These are phyloP conservation scores for Botrylloides violaceus DNA, from an alignment of 23 tunicate genomes.

Conservation along the genomic window DNA sequence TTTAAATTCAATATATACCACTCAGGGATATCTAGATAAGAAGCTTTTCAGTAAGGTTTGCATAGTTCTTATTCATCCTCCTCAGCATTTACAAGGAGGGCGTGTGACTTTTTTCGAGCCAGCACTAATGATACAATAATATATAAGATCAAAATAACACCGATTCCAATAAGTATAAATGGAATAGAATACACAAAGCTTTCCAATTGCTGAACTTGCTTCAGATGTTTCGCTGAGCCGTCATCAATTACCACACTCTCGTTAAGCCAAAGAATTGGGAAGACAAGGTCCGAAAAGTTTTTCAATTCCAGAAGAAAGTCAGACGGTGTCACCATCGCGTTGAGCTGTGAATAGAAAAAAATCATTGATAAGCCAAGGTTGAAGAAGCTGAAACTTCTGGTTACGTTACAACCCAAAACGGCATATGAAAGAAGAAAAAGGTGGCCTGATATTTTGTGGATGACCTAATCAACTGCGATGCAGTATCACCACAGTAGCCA, in stretches of 20 bases:
- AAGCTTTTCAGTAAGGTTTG: too few species aligned
- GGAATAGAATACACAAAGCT: constrained; percentile 5
- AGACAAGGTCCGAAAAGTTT: not conserved
- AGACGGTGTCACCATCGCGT: not conserved
- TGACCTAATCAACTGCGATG: too few species aligned
- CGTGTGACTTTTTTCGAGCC: not conserved
- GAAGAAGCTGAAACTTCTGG: too few species aligned
- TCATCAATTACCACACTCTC: constrained; percentile 8
- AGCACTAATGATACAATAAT: not conserved
- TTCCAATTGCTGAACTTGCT: not conserved
- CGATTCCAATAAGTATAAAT: constrained; percentile 1
- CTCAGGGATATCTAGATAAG: too few species aligned
- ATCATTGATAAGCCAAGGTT: too few species aligned
- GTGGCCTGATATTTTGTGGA: too few species aligned
- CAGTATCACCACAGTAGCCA: too few species aligned
- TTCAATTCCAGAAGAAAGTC: not conserved
- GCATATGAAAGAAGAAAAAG: too few species aligned
- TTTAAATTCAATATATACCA: too few species aligned
- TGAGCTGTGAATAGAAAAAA: constrained; percentile 16
- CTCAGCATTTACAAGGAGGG: constrained; percentile 9
- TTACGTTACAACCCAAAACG: too few species aligned
- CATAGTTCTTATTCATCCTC: not conserved
- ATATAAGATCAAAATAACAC: not conserved
- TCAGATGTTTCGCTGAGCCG: constrained; percentile 13
- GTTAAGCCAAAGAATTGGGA: constrained; percentile 20